A percentile compares a stretch with the other conserved stretches of the same genome.
phyloP scores from a whole-genome alignment of 2,888 invertebrate species.

The Spodoptera exigua region DNA sequence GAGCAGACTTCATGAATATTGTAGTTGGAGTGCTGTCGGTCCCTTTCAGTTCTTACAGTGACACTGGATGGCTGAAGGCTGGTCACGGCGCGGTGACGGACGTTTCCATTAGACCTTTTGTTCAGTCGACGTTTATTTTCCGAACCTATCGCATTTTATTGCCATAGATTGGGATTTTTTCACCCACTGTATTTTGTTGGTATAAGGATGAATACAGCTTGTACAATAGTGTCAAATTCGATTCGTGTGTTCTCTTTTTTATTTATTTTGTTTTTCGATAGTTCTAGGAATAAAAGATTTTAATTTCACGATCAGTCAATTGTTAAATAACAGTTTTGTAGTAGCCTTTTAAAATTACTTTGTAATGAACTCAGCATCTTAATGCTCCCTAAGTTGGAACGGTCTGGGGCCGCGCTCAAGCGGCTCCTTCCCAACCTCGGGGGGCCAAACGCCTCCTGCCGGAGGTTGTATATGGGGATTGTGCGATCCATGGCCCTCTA shows the following conservation, averaged over 20 bases:
- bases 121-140: constrained; percentile 58
- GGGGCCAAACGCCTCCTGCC: no score
- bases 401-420: no score
- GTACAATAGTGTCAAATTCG: constrained; percentile 40
- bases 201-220: constrained; percentile 40
- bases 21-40: constrained; percentile 10
- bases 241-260: constrained; percentile 19
- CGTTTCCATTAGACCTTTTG: constrained; percentile 65
- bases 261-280: not conserved
- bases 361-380: no score
- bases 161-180: constrained; percentile 52
- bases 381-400: no score
- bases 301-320: no score
- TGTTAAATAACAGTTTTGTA: no score
- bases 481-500: no score
- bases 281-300: not conserved
- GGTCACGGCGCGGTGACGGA: constrained; percentile 54
- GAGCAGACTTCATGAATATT: constrained; percentile 15
- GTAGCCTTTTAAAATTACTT: no score
- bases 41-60: constrained; percentile 12
- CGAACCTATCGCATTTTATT: constrained; percentile 52
- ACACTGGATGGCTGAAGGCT: constrained; percentile 33
- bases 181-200: constrained; percentile 36
- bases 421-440: no score
- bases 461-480: no score